Base-by-base conservation (phyloP, 2,113 vertebrate species). In the Nettapus auritus region DNA sequence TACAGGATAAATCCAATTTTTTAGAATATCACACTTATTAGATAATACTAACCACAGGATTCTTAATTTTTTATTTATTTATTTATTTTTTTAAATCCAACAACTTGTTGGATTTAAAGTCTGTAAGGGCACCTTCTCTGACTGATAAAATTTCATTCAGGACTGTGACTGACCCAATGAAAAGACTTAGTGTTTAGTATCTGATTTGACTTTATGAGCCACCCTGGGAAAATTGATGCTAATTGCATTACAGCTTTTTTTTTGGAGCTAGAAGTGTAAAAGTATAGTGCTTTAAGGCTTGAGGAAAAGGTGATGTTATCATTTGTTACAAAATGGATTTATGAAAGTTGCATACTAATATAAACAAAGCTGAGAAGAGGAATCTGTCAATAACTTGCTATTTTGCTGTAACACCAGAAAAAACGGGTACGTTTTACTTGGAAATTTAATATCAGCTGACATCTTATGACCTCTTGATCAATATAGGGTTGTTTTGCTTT, bases 401-500 rank as follows among this genome's bases (percentile, higher is more conserved):
- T 76, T 91, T 81, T 83, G 25, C 21, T 86, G 19, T 81, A 86
- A 60, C 19, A 67, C n/a, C 25, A 81, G 68, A 21, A 81, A 82
- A 50, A 93, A n/a, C 14, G 57, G 89, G 40, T 56, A 76, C 28
- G 81, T 94, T 73, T 11, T 62, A 94, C 29, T 74, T 70, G 69
- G 64, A 82, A 89, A 86, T 84, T 42, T 66, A 92, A 2, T 85
- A 83, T 96, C 56, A 86, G 29, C 79, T 92, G 71, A 75, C 80
- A 86, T 75, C 68, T 64, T 89, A 40, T 18, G 56, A 96, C 63
- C 84, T 94, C 71, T 40, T 28, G 42, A 71, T 97, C 81, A 94
- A 66, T 93, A 80, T 71, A 46, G 48, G 88, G 44, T 85, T 83
- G 33, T 92, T 97, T 96, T 96, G 29, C 95, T 96, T 88, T 94